Evolutionary conservation across 1,140 invertebrate species (phyloP).

Genomic region (Eumaeus atala): DNA sequence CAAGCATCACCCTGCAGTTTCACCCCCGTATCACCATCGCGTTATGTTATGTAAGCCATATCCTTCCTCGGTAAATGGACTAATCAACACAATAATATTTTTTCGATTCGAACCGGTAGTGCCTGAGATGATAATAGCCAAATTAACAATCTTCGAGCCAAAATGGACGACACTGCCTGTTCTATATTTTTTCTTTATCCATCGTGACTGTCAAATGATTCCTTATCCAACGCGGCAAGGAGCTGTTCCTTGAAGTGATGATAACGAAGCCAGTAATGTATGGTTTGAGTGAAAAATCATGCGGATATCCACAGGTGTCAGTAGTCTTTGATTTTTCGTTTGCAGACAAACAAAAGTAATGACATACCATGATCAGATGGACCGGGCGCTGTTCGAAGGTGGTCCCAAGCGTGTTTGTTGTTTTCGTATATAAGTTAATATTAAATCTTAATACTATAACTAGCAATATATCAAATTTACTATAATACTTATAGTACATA

Average conservation of each 20-base stretch:
- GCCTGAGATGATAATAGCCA: slow-evolving; percentile 50
- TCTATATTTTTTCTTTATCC: slow-evolving; percentile 19
- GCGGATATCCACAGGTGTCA: slow-evolving; percentile 6
- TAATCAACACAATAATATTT: too few relatives aligned
- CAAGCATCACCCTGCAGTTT: too few relatives aligned
- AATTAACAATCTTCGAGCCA: slow-evolving; percentile 45
- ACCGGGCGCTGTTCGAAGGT: too few relatives aligned
- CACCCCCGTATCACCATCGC: too few relatives aligned
- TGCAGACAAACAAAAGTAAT: not conserved
- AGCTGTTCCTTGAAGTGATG: slow-evolving; percentile 23
- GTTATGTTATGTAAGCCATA: too few relatives aligned
- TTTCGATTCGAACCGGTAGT: not conserved
- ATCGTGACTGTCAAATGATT: slow-evolving; percentile 29
- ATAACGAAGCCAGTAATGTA: slow-evolving; percentile 36
- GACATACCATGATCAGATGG: not conserved
- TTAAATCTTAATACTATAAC: too few relatives aligned
- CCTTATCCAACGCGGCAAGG: slow-evolving; percentile 38
- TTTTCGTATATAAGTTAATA: too few relatives aligned
- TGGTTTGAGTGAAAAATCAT: slow-evolving; percentile 37
- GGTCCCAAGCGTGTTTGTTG: too few relatives aligned
- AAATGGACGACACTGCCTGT: slow-evolving; percentile 36
- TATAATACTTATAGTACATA: too few relatives aligned
- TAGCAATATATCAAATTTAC: too few relatives aligned
- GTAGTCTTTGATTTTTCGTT: slow-evolving; percentile 10
- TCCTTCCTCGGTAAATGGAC: too few relatives aligned